Evolutionary conservation across 2,888 invertebrate species (phyloP).

Genomic region (Stictocephala bisonia): DNA sequence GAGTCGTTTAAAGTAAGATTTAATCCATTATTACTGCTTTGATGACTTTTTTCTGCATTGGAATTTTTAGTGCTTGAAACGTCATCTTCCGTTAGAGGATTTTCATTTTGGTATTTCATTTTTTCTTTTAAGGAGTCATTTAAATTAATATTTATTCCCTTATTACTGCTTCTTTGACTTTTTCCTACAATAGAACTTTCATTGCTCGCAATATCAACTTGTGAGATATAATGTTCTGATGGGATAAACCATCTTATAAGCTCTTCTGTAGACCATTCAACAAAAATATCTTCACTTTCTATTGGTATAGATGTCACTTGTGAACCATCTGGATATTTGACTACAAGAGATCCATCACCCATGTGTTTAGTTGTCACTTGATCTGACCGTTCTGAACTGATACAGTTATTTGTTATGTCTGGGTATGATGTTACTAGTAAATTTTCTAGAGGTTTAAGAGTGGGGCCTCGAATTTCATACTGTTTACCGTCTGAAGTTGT

Average conservation of each 20-base stretch:
- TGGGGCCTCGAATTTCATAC: neutral
- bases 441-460: neutral
- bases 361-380: neutral
- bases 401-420: neutral
- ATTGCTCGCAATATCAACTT: no score
- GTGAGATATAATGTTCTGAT: no score
- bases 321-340: neutral
- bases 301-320: constrained; percentile 1
- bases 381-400: neutral
- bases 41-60: no score
- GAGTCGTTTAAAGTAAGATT: no score
- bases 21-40: no score
- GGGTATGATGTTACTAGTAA: neutral
- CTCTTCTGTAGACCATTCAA: neutral
- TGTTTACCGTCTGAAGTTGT: neutral
- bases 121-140: no score
- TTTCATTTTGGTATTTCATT: no score
- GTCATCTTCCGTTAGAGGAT: no score
- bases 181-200: no score
- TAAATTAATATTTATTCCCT: no score
- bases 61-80: no score
- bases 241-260: constrained; percentile 6
- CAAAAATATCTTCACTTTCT: neutral
- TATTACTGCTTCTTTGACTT: no score
- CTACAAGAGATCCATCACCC: constrained; percentile 1